A percentile compares a stretch with the other conserved stretches of the same genome.
Evolutionary conservation across 35 echinoderm and acorn worm species (phyloP).

Genomic region (Heliocidaris tuberculata): DNA sequence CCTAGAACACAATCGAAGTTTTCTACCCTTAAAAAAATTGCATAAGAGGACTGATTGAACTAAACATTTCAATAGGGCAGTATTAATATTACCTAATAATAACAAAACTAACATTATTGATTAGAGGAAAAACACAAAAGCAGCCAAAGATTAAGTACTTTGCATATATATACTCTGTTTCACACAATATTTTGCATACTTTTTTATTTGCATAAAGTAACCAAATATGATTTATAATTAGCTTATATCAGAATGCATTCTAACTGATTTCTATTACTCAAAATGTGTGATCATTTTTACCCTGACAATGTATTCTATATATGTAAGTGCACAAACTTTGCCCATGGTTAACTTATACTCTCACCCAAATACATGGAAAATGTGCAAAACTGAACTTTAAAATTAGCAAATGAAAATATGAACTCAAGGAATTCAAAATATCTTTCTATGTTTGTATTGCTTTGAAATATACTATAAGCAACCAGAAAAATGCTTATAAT

Average conservation of each 20-base stretch:
- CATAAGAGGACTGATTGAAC: not conserved
- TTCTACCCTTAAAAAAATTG: not conserved
- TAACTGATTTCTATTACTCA: not conserved
- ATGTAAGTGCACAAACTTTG: not conserved
- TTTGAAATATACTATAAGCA: conserved; percentile 17
- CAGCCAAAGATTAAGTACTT: not conserved
- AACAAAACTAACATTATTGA: not conserved
- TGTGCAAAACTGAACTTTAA: not conserved
- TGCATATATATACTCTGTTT: conserved; percentile 12
- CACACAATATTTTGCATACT: conserved; percentile 18
- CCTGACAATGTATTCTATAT: not conserved
- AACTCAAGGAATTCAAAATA: not conserved
- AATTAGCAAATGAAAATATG: not conserved
- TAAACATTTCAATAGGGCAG: not conserved
- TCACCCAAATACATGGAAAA: not conserved
- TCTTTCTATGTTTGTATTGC: not conserved
- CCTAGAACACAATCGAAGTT: no score
- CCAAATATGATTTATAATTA: not conserved
- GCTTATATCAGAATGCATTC: not conserved
- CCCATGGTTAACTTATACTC: not conserved
- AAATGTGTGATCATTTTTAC: not conserved
- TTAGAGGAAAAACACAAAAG: not conserved
- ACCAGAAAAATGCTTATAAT: not conserved
- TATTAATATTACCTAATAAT: not conserved
- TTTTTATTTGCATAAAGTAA: not conserved